These are phyloP conservation scores for Ichneumoninae sp. DNA, from an alignment of 2,888 invertebrate genomes.

Conservation along the genomic window DNA sequence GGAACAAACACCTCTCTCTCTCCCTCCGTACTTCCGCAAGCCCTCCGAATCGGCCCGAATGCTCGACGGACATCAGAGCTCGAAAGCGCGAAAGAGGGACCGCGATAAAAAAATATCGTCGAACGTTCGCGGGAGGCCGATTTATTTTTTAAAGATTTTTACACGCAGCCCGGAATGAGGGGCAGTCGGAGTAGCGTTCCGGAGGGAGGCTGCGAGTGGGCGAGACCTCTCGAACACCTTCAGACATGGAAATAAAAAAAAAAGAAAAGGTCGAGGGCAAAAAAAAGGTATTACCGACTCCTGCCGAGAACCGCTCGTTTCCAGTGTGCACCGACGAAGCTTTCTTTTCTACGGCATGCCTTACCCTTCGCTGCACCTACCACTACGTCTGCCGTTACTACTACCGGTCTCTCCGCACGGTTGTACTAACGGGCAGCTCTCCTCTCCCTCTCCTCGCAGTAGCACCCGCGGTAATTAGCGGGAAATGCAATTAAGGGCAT, in stretches of 20 bases:
- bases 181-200: constrained; percentile 8
- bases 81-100: constrained; percentile 43
- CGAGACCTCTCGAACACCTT: constrained; percentile 72
- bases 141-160: constrained; percentile 49
- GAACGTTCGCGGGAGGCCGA: constrained; percentile 40
- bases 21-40: constrained; percentile 31
- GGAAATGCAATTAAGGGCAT: constrained; percentile 81
- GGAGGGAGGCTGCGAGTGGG: constrained; percentile 33
- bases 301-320: constrained; percentile 62
- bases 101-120: constrained; percentile 50
- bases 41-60: constrained; percentile 41
- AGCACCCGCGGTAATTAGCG: constrained; percentile 77
- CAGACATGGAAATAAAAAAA: constrained; percentile 70
- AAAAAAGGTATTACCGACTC: constrained; percentile 55
- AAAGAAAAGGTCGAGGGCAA: constrained; percentile 54
- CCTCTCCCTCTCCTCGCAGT: constrained; percentile 43
- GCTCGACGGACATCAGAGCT: constrained; percentile 43
- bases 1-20: constrained; percentile 24
- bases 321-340: constrained; percentile 43
- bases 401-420: background rate
- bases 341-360: constrained; percentile 53
- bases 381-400: background rate
- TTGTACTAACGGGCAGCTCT: constrained; percentile 18
- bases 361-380: constrained; percentile 6
- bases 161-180: background rate